Base-by-base conservation (phyloP, 1,140 invertebrate genomes). In the Lineus longissimus region DNA sequence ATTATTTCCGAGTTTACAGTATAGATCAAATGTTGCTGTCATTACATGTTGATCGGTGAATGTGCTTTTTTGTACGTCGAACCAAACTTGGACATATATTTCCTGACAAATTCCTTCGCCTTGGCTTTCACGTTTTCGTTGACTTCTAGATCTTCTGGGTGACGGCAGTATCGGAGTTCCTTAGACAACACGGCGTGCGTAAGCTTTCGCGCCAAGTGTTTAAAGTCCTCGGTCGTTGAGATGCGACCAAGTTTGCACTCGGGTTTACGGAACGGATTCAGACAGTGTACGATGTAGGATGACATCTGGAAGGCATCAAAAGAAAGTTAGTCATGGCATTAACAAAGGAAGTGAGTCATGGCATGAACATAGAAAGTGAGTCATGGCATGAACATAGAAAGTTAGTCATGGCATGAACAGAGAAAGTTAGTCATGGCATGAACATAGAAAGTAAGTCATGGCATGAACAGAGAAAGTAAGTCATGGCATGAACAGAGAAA, bases 171-270 rank as follows among this genome's bases (percentile, higher is more conserved):
- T 74, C 94, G 95, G 75, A 95, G 81, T 81, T 97, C 95, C 84
- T 98, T 98, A 54, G 93, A 86, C 86, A 96, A 89, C n/a, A 98
- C 92, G 81, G 95, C 93, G 82, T 97, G 93, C 0, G 94, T 97
- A 25, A 98, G 83, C 87, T 97, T 96, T 82, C 93, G 88, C 0
- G 95, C 94, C 25, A 98, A 84, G 83, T 95, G 92, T 79, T 97
- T 97, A 80, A 97, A 98, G 80, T 98, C 94, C 55, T 95, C 92
- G 0, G 90, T 95, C 75, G 86, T 90, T 0, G 87, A 89, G 68
- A 98, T 97, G 68, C 89, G 83, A 0, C 92, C 95, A 64, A 88
- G 82, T 70, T 88, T 88, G 74, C 94, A 96, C 73, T 92, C 90
- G 2, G 87, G 84, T 75, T 90, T 91, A 60, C 92, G 84, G 81